Conservation (phyloP, 2,797 vertebrate genomes). For the Gorsachius magnificus region DNA sequence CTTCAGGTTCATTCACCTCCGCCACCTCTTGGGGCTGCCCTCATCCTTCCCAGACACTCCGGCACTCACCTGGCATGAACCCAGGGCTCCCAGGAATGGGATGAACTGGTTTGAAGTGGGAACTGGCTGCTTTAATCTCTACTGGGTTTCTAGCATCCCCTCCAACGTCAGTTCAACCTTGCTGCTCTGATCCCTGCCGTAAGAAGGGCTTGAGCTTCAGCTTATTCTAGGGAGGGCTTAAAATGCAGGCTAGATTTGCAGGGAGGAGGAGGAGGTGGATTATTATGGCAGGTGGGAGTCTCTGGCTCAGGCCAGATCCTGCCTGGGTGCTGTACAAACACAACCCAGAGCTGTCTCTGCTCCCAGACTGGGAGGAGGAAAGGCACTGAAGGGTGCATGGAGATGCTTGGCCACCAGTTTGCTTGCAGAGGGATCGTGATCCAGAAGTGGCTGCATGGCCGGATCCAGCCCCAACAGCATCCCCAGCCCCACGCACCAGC, state of each 20-base stretch:
- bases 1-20: not conserved
- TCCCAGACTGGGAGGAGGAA: not conserved
- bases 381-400: not conserved
- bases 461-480: not conserved
- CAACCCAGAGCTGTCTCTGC: not conserved
- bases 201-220: not conserved
- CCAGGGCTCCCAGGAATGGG: not conserved
- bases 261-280: not conserved
- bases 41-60: not conserved
- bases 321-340: not conserved
- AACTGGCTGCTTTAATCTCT: not conserved
- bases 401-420: not conserved
- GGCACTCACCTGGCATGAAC: accelerated
- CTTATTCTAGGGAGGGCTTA: not conserved
- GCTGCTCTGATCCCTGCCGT: not conserved
- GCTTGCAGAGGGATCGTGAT: accelerated
- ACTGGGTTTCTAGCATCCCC: not conserved
- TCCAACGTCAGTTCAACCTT: not conserved
- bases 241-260: not conserved
- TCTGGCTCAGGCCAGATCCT: not conserved
- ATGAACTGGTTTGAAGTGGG: not conserved
- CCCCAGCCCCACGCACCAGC: not conserved
- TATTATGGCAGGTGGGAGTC: not conserved
- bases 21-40: not conserved
- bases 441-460: accelerated